Evolutionary conservation across 2,113 vertebrate genomes (phyloP), one percentile per base, ranked within the genome.

Genomic region (Cyprinodon brontotheroides): DNA sequence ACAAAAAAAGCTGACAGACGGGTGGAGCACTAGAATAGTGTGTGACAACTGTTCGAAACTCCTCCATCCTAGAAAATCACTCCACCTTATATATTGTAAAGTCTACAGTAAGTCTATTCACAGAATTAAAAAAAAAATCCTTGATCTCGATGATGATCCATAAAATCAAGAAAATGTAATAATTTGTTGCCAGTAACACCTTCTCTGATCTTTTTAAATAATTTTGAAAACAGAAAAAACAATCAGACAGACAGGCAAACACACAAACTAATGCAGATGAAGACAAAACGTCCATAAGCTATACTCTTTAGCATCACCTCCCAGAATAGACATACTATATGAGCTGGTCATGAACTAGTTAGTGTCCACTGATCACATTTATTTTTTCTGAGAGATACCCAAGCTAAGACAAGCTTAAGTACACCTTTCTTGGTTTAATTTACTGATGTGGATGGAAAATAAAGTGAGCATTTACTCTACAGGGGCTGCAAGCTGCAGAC

Each of bases 381-480:
- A 45, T 47, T 57, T 66, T 41, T 43, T 61, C 48, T 68, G 60
- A 73, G 45, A 71, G 14, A 82, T 65, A 29, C 72, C 61, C 53
- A 60, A 83, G 72, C 85, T 78, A 78, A 67, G 69, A 70, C 47
- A 59, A 67, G 65, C 69, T 63, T 57, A 29, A 72, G 64, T 66
- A 64, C 43, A 73, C 60, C 48, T 64, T 71, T 65, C 59, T 79
- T 77, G 60, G 71, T 83, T 88, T 85, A 77, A 87, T 88, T 88
- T 90, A 70, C 48, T 61, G 75, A 50, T 79, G 77, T 80, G 78
- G 82, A 80, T 74, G 73, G 65, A 86, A 74, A 87, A 89, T 82
- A 89, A 87, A 83, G 79, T 85, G 77, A 78, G 80, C 84, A 88
- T 90, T 83, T 89, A 89, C 85, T 88, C 73, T 70, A 14, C 22